These are phyloP conservation scores for Brachylomia viminalis DNA, from an alignment of 2,888 invertebrate species.

Conservation along the genomic window DNA sequence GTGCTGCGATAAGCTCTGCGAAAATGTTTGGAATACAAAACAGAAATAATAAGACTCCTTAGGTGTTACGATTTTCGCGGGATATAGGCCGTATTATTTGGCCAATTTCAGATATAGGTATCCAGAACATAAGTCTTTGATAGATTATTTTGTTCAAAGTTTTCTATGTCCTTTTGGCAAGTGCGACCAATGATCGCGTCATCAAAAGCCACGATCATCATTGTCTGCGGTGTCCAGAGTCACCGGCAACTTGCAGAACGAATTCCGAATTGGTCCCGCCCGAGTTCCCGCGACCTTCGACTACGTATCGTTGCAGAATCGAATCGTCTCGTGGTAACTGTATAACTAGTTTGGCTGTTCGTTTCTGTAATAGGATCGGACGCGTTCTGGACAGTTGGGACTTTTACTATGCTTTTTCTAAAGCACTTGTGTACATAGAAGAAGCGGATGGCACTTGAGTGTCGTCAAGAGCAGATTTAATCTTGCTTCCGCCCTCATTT, in stretches of 20 bases:
- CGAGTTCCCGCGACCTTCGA: conserved; percentile 86
- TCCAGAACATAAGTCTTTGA: background rate
- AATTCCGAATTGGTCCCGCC: conserved; percentile 82
- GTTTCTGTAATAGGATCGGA: conserved; percentile 84
- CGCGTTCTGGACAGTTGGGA: conserved; percentile 74
- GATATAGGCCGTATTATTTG: conserved; percentile 25
- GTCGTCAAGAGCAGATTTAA: conserved; percentile 65
- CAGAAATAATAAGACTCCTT: conserved; percentile 42
- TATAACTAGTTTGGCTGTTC: conserved; percentile 87
- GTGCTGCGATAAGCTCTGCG: conserved; percentile 53
- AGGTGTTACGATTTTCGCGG: conserved; percentile 53
- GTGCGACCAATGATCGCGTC: conserved; percentile 63
- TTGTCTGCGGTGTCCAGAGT: conserved; percentile 55
- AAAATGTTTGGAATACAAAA: conserved; percentile 60
- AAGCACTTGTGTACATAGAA: conserved; percentile 69
- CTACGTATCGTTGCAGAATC: conserved; percentile 84
- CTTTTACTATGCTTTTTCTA: conserved; percentile 82
- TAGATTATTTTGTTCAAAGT: background rate
- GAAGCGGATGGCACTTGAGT: conserved; percentile 63
- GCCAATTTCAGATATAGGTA: conserved; percentile 18
- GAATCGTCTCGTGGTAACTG: conserved; percentile 84
- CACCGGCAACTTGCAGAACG: conserved; percentile 75
- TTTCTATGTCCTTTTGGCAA: conserved; percentile 45
- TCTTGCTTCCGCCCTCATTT: conserved; percentile 71
- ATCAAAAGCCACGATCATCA: conserved; percentile 54